Conservation (phyloP, 2,888 invertebrate species). For the Amphipoea lucens region DNA sequence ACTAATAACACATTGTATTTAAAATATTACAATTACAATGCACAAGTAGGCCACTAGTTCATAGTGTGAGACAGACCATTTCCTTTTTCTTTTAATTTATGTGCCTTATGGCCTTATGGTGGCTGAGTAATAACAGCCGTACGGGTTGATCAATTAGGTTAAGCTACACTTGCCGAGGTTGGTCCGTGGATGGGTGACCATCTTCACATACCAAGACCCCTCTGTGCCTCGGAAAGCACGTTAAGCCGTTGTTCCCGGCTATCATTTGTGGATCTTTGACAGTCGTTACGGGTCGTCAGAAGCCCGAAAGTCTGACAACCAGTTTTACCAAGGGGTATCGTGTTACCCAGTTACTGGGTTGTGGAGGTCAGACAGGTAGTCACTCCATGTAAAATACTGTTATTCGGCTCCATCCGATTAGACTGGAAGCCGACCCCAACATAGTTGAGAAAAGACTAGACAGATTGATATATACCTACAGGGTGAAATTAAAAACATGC, state of each 20-base stretch:
- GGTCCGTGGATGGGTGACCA: not conserved
- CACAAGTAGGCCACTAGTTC: constrained; percentile 34
- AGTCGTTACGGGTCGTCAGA: too few species aligned
- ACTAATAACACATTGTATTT: constrained; percentile 13
- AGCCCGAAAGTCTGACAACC: too few species aligned
- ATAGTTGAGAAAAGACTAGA: not conserved
- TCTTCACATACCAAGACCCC: not conserved
- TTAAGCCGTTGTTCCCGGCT: too few species aligned
- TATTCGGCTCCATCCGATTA: not conserved
- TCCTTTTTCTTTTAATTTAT: not conserved
- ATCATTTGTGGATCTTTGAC: too few species aligned
- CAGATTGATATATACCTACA: not conserved
- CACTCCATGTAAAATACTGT: too few species aligned
- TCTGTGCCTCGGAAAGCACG: not conserved
- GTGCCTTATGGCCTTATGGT: not conserved
- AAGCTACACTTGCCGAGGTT: too few species aligned
- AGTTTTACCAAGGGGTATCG: too few species aligned
- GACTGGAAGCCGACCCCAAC: not conserved
- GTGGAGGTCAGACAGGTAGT: too few species aligned
- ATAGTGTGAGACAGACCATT: constrained; percentile 1
- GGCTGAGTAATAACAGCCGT: not conserved
- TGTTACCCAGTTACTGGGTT: too few species aligned
- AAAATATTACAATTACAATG: constrained; percentile 40
- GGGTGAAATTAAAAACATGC: too few species aligned
- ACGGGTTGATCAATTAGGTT: too few species aligned